Evolutionary conservation across 2,797 vertebrate genomes (phyloP).

Genomic region (Myripristis murdjan): DNA sequence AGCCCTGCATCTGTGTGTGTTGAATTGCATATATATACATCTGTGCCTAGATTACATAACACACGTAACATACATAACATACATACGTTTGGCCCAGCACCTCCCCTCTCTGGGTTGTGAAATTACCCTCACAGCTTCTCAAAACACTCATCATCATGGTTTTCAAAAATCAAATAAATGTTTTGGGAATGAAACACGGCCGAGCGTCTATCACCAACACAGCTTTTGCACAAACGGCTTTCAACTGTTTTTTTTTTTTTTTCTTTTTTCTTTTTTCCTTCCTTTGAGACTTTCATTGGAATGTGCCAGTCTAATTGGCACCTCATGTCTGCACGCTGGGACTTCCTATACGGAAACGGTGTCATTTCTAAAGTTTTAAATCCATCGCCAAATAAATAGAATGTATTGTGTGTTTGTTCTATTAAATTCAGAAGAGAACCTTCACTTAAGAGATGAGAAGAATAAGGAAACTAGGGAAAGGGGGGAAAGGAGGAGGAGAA

Average conservation of each 20-base stretch:
- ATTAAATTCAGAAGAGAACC: constrained; percentile 35
- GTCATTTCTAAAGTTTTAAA: constrained; percentile 21
- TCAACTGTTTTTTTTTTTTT: background rate
- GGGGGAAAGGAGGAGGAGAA: constrained; percentile 23
- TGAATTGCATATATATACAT: background rate
- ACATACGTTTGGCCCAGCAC: background rate
- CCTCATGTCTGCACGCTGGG: constrained; percentile 34
- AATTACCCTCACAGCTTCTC: background rate
- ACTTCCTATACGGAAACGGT: constrained; percentile 25
- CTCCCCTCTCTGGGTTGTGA: background rate
- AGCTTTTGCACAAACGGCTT: constrained; percentile 9
- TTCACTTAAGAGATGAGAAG: background rate
- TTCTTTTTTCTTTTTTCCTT: background rate
- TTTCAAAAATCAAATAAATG: background rate
- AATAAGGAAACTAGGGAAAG: background rate
- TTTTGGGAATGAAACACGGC: background rate
- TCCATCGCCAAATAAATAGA: constrained; percentile 18
- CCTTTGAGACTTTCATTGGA: no score
- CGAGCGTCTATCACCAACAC: background rate
- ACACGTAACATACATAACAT: no score
- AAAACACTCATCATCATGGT: background rate
- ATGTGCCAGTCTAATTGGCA: constrained; percentile 5
- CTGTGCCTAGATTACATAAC: background rate
- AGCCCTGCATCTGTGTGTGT: no score
- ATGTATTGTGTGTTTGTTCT: no score